A percentile compares a stretch with the other conserved stretches of the same genome.
phyloP scores from a whole-genome alignment of 1,140 invertebrate species.

The Xylocopa sonorina region DNA sequence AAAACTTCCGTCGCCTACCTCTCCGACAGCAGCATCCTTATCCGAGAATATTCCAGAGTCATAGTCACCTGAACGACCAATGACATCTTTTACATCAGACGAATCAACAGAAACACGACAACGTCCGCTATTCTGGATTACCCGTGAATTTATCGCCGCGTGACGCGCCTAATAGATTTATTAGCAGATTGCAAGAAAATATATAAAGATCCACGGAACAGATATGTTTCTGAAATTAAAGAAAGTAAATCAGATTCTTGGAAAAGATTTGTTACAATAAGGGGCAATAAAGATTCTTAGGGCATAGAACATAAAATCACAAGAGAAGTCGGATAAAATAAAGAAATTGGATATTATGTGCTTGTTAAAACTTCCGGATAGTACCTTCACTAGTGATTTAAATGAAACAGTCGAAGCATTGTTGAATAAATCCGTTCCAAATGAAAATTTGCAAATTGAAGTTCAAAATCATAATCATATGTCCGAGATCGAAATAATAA shows the following conservation, averaged over 20 bases:
- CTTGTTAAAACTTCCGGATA: not conserved
- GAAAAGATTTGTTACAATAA: not conserved
- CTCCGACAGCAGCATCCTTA: too few relatives aligned
- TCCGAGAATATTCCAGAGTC: too few relatives aligned
- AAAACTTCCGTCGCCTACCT: too few relatives aligned
- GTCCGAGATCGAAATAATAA: not conserved
- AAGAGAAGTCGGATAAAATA: not conserved
- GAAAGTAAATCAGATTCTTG: not conserved
- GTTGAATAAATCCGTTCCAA: not conserved
- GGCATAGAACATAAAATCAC: not conserved
- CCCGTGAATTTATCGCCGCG: too few relatives aligned
- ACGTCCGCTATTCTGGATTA: too few relatives aligned
- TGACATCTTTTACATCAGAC: too few relatives aligned
- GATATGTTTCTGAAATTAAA: not conserved
- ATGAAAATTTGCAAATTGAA: too few relatives aligned
- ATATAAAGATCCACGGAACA: not conserved
- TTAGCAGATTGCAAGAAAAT: not conserved
- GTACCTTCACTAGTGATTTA: not conserved
- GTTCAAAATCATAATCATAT: too few relatives aligned
- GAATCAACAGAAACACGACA: too few relatives aligned
- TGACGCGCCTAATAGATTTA: too few relatives aligned
- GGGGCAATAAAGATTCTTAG: not conserved
- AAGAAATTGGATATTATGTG: too few relatives aligned
- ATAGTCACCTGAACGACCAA: too few relatives aligned
- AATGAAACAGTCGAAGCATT: not conserved